Evolutionary conservation across 2,113 vertebrate genomes (phyloP).

Genomic region (Oreochromis aureus): DNA sequence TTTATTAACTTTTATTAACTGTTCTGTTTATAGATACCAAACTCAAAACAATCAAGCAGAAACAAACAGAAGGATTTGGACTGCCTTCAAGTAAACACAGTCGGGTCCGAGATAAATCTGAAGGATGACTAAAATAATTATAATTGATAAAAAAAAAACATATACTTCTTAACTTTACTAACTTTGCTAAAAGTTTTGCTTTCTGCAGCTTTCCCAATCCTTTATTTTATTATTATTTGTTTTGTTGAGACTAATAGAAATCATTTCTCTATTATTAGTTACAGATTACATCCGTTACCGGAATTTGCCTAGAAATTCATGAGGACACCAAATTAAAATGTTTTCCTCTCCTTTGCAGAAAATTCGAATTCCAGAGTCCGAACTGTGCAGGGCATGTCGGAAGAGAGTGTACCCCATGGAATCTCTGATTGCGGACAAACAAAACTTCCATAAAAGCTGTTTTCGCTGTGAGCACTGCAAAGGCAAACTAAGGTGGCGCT

Average conservation of each 20-base stretch:
- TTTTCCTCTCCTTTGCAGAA: conserved; percentile 70
- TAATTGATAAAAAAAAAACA: background rate
- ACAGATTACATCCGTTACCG: background rate
- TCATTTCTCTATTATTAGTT: background rate
- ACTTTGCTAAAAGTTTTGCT: background rate
- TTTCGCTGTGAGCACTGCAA: conserved; percentile 91
- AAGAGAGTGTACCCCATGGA: conserved; percentile 97
- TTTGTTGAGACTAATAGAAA: background rate
- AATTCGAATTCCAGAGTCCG: conserved; percentile 85
- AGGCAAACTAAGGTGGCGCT: conserved; percentile 86
- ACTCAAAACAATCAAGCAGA: background rate
- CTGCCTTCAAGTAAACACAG: background rate
- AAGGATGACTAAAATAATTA: background rate
- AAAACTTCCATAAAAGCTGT: conserved; percentile 95
- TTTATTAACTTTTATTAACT: background rate
- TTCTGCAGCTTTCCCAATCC: background rate
- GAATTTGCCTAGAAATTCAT: background rate
- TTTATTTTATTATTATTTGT: background rate
- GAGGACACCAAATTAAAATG: background rate
- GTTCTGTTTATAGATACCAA: background rate
- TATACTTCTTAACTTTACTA: background rate
- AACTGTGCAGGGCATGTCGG: conserved; percentile 87
- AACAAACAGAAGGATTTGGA: background rate
- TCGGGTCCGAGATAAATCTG: background rate
- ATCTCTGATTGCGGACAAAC: conserved; percentile 86